Evolutionary conservation across 2,888 invertebrate species (phyloP).

Genomic region (Chaetoderma sp.): DNA sequence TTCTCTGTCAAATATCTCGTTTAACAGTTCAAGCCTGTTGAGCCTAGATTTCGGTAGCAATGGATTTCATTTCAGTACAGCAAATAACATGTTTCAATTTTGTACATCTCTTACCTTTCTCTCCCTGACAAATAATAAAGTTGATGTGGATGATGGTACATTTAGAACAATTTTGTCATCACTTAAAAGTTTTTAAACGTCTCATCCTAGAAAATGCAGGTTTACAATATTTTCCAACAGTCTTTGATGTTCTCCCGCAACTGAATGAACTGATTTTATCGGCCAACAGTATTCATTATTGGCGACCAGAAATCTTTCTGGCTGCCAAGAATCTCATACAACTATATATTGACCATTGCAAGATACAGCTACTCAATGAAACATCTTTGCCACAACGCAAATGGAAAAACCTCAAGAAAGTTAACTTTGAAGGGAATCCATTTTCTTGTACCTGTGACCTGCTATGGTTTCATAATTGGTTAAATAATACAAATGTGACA

Average conservation of each 20-base stretch:
- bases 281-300: not conserved
- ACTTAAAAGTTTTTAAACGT: no score
- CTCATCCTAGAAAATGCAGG: no score
- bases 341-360: constrained; percentile 22
- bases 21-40: not conserved
- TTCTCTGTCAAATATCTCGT: not conserved
- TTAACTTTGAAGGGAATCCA: constrained; percentile 74
- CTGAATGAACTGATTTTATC: not conserved
- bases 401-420: constrained; percentile 45
- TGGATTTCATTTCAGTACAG: not conserved
- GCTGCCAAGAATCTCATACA: constrained; percentile 3
- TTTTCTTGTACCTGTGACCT: constrained; percentile 75
- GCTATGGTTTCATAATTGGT: constrained; percentile 37
- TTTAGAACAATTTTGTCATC: no score
- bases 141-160: no score
- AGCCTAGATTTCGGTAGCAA: not conserved
- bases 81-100: constrained; percentile 11
- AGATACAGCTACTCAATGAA: constrained; percentile 19
- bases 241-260: constrained; percentile 8
- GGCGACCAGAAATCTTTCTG: constrained; percentile 8
- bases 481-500: not conserved
- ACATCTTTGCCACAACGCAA: constrained; percentile 20
- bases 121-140: constrained; percentile 9
- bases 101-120: constrained; percentile 13
- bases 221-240: no score